A percentile compares a stretch with the other conserved stretches of the same genome.
Evolutionary conservation across 2,113 vertebrate genomes (phyloP).

Genomic region (Hylia prasina): DNA sequence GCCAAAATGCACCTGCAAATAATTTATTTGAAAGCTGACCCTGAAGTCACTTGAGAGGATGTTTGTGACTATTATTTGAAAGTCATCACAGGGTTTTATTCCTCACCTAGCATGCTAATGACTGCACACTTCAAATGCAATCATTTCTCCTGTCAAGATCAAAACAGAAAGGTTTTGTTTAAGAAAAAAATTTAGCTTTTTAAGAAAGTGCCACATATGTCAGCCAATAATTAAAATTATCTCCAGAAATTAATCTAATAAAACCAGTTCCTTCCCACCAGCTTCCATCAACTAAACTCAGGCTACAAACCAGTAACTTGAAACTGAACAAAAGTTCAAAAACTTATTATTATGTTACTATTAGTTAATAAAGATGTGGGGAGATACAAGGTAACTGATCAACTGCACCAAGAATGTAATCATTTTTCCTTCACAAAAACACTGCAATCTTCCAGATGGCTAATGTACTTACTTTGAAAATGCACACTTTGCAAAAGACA

Average conservation of each 20-base stretch:
- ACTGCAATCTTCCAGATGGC: not conserved
- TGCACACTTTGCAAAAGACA: not conserved
- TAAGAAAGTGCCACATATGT: not conserved
- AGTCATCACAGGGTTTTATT: not conserved
- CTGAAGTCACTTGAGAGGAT: not conserved
- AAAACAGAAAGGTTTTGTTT: not conserved
- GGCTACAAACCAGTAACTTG: not conserved
- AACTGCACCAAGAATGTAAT: not conserved
- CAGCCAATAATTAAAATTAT: not conserved
- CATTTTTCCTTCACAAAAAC: not conserved
- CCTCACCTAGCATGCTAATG: not conserved
- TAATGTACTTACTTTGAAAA: not conserved
- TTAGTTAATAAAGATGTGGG: not conserved
- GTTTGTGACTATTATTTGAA: not conserved
- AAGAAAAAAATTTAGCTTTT: not conserved
- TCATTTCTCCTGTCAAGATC: not conserved
- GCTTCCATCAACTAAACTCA: not conserved
- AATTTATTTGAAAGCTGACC: not conserved
- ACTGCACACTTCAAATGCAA: not conserved
- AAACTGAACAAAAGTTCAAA: not conserved
- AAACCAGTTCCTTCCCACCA: not conserved
- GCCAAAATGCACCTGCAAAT: not conserved
- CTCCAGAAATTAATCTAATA: not conserved
- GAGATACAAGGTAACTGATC: not conserved
- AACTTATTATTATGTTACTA: not conserved